Evolutionary conservation across 2,113 vertebrate species (phyloP).

Genomic region (Myrmophylax atrothorax): DNA sequence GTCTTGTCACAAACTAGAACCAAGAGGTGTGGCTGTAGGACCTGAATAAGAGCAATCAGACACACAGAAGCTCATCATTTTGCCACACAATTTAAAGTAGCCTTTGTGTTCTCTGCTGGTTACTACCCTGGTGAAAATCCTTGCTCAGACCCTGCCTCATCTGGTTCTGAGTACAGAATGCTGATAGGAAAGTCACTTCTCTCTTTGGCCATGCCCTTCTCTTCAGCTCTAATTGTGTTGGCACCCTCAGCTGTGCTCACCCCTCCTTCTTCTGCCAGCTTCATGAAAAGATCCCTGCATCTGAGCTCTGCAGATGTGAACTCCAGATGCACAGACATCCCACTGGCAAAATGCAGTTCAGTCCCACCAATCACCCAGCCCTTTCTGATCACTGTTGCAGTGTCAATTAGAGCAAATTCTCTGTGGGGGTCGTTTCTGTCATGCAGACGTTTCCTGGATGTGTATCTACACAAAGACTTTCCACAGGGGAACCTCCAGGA

Average conservation of each 20-base stretch:
- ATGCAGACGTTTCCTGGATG: accelerated
- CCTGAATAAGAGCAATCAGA: neutral
- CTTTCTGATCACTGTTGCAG: neutral
- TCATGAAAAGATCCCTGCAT: neutral
- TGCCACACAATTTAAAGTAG: neutral
- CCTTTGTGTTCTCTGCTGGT: neutral
- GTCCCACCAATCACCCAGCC: neutral
- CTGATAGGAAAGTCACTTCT: neutral
- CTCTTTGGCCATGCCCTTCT: neutral
- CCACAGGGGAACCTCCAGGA: neutral
- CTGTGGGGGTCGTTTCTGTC: neutral
- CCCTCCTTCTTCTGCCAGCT: neutral
- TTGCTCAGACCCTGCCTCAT: neutral
- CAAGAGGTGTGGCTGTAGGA: neutral
- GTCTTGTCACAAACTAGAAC: neutral
- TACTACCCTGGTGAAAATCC: neutral
- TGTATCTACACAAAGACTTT: neutral
- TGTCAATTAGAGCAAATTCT: neutral
- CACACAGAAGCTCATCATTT: neutral
- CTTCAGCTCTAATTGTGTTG: neutral
- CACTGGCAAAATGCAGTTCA: neutral
- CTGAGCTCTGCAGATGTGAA: neutral
- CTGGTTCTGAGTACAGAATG: neutral
- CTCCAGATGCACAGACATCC: neutral
- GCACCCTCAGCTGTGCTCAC: neutral